Evolutionary conservation across 2,888 invertebrate genomes (phyloP).

Genomic region (Cataglyphis rosenhaueri): DNA sequence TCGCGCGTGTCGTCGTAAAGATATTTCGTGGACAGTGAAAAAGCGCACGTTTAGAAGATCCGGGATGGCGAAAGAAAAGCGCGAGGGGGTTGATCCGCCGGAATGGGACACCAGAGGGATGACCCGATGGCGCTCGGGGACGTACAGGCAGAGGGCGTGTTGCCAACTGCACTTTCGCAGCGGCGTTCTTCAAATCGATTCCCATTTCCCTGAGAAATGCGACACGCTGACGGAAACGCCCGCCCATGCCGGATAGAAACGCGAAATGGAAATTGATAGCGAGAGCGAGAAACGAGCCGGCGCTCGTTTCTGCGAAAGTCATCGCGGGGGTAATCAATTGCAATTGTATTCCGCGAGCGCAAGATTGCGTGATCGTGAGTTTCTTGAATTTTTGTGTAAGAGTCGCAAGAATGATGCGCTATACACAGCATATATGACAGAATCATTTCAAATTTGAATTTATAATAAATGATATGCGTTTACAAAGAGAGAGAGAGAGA

Average conservation of each 20-base stretch:
- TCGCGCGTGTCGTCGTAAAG: conserved; percentile 27
- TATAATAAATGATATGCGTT: not conserved
- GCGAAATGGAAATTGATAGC: conserved; percentile 70
- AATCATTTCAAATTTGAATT: not conserved
- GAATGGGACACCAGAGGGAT: conserved; percentile 69
- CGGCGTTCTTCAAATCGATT: conserved; percentile 80
- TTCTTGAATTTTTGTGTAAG: conserved; percentile 28
- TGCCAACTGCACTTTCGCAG: conserved; percentile 80
- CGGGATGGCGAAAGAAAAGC: conserved; percentile 55
- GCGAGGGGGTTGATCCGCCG: conserved; percentile 56
- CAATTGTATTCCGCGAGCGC: conserved; percentile 39
- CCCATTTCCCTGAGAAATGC: conserved; percentile 80
- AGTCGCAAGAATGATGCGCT: not conserved
- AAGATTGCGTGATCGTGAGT: conserved; percentile 27
- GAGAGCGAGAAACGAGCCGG: conserved; percentile 56
- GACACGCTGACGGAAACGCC: conserved; percentile 63
- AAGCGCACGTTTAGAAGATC: conserved; percentile 28
- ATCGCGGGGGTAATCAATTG: conserved; percentile 56
- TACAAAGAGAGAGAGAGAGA: not conserved
- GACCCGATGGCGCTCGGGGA: conserved; percentile 65
- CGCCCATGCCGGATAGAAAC: conserved; percentile 59
- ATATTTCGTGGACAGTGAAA: conserved; percentile 55
- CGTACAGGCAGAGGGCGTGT: conserved; percentile 78
- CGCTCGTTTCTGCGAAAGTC: conserved; percentile 44
- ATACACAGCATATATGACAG: not conserved